Evolutionary conservation across 2,888 invertebrate genomes (phyloP), one percentile per base, ranked within the genome.

Genomic region (Acleris cristana): DNA sequence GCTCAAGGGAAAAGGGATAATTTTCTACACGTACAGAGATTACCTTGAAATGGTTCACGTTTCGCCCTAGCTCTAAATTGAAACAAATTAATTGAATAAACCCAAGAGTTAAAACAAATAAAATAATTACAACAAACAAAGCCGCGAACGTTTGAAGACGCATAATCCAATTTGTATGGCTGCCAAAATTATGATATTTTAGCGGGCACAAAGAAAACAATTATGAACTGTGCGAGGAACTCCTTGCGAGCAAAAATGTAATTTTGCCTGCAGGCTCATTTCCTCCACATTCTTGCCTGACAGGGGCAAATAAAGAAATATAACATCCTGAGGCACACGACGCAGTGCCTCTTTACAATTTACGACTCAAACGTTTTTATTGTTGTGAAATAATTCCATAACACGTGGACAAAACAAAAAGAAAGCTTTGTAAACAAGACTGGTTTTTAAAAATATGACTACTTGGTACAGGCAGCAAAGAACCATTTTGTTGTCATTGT

Each of bases 241-340:
- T 71, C 23, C 52, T 59, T 69, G 74, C 69, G 69, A 65, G 71
- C 69, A 75, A 72, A 79, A 82, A 80, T 75, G 76, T 82, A 76
- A 81, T 82, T 79, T 78, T 71, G 72, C 76, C 78, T 73, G 72
- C 72, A 72, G 73, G 67, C 75, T 82, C 80, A 82, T 84, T 82
- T 83, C 81, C 79, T 76, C 75, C 71, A 76, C 75, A 74, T 69
- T 73, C 70, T 71, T 71, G 69, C 70, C 70, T 67, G 72, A 66
- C 66, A 56, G 65, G 71, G 73, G 82, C 79, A 84, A 84, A 85
- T 82, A 84, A 80, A 78, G 79, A 79, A 79, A 79, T 84, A 84
- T 81, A 80, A 80, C 81, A 77, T 82, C 75, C 80, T 65, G 48
- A 49, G 61, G 61, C 61, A 55, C 62, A 58, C 40, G 52, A 53